Evolutionary conservation across 2,888 invertebrate genomes (phyloP).

Genomic region (Lithophane semibrunnea): DNA sequence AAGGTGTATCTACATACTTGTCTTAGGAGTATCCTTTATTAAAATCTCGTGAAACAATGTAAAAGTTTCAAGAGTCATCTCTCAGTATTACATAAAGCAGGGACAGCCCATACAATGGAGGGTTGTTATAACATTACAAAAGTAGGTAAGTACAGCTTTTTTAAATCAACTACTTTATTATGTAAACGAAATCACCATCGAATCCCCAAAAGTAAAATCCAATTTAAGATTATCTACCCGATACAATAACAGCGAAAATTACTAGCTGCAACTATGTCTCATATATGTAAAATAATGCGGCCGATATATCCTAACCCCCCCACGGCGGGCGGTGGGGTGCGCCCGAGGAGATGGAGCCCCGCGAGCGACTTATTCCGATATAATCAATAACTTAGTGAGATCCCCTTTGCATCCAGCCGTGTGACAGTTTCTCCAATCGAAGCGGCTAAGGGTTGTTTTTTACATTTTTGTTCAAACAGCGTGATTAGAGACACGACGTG

Average conservation of each 20-base stretch:
- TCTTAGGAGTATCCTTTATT: not conserved
- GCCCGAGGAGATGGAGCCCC: slow-evolving; percentile 74
- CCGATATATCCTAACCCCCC: slow-evolving; percentile 87
- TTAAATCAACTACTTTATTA: slow-evolving; percentile 27
- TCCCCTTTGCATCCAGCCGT: slow-evolving; percentile 90
- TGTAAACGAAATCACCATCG: slow-evolving; percentile 33
- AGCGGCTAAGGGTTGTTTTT: slow-evolving; percentile 82
- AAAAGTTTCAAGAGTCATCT: slow-evolving; percentile 1
- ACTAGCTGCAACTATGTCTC: slow-evolving; percentile 88
- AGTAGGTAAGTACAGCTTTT: not conserved
- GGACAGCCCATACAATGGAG: not conserved
- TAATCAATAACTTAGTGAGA: slow-evolving; percentile 91
- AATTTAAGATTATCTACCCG: slow-evolving; percentile 64
- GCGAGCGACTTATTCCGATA: slow-evolving; percentile 90
- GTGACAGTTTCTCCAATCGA: slow-evolving; percentile 89
- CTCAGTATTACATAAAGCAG: not conserved
- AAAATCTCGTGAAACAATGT: not conserved
- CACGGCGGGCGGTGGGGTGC: slow-evolving; percentile 75
- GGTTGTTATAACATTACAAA: not conserved
- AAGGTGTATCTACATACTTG: not conserved
- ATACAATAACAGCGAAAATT: slow-evolving; percentile 77
- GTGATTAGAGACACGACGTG: slow-evolving; percentile 86
- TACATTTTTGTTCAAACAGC: slow-evolving; percentile 88
- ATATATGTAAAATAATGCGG: slow-evolving; percentile 90
- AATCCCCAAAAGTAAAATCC: slow-evolving; percentile 57